Evolutionary conservation across 1,140 invertebrate species (phyloP).

Genomic region (Panagrolaimus sp.): DNA sequence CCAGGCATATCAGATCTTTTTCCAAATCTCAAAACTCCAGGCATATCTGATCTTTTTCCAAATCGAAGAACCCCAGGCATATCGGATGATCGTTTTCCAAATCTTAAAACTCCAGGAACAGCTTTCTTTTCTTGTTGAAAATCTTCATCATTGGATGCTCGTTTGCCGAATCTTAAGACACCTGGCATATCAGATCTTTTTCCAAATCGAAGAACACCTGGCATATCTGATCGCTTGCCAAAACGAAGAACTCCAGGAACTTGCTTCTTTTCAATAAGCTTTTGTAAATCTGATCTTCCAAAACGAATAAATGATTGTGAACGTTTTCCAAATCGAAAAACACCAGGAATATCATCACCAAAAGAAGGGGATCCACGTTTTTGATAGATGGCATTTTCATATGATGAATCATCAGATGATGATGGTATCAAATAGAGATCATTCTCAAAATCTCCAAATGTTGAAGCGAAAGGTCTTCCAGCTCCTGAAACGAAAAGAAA

Average conservation of each 20-base stretch:
- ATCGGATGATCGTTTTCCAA: conserved; percentile 23
- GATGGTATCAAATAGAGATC: no score
- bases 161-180: conserved; percentile 23
- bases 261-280: conserved; percentile 8
- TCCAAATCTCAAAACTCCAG: conserved; percentile 25
- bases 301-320: neutral
- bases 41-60: conserved; percentile 24
- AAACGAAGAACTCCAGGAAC: conserved; percentile 16
- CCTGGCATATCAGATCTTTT: conserved; percentile 22
- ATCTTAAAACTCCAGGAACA: conserved; percentile 19
- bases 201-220: conserved; percentile 9
- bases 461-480: no score
- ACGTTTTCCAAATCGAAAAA: neutral
- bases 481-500: no score
- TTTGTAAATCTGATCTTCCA: neutral
- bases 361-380: no score
- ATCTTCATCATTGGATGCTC: neutral
- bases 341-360: neutral
- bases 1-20: conserved; percentile 26
- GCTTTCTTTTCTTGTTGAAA: conserved; percentile 8
- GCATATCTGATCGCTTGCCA: conserved; percentile 18
- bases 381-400: no score
- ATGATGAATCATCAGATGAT: no score
- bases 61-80: conserved; percentile 25
- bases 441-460: no score